Base-by-base conservation (phyloP, 2,888 invertebrate species). In the Drosophila prostipennis region DNA sequence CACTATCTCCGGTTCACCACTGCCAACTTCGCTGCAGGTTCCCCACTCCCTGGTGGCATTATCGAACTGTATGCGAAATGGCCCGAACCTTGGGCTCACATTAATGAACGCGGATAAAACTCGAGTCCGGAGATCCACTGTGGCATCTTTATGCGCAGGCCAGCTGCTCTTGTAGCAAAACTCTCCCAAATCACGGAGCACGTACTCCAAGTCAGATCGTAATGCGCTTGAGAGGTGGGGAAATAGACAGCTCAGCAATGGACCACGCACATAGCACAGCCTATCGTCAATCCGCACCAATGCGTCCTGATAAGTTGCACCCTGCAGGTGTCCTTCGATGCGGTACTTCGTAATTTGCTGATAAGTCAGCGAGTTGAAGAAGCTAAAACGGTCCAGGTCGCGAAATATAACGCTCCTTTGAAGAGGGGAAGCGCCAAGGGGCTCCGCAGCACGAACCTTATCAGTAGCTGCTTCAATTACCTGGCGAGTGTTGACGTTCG, bases 221-320 rank as follows among this genome's bases (percentile, higher is more conserved):
- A 77, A 14, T 19, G 48, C 57, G 16, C 64, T 13, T 6, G 71
- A 32, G 10, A 72, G 60, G 6, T 68, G 36, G 0, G 77, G 74
- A 45, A 83, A 83, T 6, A 83, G 51, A 1, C 36, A 39, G 13
- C 57, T 48, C 11, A 83, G 16, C 51, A 83, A 19, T 2, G 73
- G 57, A 0, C 82, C 82, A 16, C 68, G 53, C 0, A 80, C 56
- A 10, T 76, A 64, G 16, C 65, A 79, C 13, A 54, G 16, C 19
- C 39, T 37, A 2, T 72, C 75, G 16, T 76, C 57, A 1, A 51
- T 43, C 2, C 26, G 37, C 2, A 85, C 53, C 29, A 75, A 5
- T 0, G 88, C 86, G 26, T 73, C 72, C 37, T 85, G 74, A 54
- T 82, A 77, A 0, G 53, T 36, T 0, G 40, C 23, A 16, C 83